These are phyloP conservation scores for Triops cancriformis DNA, from an alignment of 1,140 invertebrate genomes.

Conservation along the genomic window DNA sequence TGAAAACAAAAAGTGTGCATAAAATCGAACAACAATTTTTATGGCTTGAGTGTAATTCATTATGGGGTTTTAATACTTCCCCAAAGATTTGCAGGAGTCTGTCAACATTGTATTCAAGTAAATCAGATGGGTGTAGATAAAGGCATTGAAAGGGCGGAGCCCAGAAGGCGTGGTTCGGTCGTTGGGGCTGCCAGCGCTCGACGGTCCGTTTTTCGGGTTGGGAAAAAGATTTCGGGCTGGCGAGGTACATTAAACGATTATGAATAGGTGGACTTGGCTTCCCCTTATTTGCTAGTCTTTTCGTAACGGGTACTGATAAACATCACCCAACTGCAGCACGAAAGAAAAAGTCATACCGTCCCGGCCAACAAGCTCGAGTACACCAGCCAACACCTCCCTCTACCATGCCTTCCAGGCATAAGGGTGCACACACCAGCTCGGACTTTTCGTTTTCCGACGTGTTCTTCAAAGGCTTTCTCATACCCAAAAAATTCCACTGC, in stretches of 20 bases:
- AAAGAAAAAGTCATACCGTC: neutral
- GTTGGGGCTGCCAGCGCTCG: neutral
- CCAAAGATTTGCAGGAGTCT: neutral
- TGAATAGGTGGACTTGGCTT: neutral
- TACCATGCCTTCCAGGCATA: neutral
- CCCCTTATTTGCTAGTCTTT: slow-evolving; percentile 10
- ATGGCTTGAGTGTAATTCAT: neutral
- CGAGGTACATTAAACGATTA: neutral
- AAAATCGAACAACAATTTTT: neutral
- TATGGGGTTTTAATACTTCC: neutral
- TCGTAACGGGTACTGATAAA: neutral
- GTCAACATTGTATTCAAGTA: neutral
- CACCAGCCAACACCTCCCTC: neutral
- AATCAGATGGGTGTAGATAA: slow-evolving; percentile 14
- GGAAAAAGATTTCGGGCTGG: neutral
- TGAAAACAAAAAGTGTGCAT: neutral
- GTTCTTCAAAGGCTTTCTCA: neutral
- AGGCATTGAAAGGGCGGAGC: slow-evolving; percentile 9
- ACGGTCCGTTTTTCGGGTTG: neutral
- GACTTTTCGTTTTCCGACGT: neutral
- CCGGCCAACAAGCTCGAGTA: neutral
- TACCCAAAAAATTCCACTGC: neutral
- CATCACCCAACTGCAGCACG: neutral
- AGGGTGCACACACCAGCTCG: neutral
- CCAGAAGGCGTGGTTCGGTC: slow-evolving; percentile 1